Evolutionary conservation across 2,888 invertebrate genomes (phyloP).

Genomic region (Siphlonurus alternatus): DNA sequence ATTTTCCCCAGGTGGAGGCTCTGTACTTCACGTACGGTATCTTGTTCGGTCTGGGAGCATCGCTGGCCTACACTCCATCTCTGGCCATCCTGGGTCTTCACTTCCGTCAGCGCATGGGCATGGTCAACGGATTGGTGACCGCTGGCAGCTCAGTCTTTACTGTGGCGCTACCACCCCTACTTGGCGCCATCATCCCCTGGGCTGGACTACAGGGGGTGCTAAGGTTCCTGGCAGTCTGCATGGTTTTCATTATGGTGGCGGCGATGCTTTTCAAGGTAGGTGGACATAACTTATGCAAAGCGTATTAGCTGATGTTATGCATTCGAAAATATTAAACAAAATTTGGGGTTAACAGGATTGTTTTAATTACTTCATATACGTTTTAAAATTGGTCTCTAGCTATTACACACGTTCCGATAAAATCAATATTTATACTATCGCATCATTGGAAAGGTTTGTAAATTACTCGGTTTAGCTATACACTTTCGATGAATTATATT

Average conservation of each 20-base stretch:
- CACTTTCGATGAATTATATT: no score
- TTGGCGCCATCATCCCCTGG: constrained; percentile 36
- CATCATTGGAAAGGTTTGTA: no score
- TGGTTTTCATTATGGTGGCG: constrained; percentile 43
- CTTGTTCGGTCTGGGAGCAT: constrained; percentile 44
- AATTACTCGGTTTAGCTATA: no score
- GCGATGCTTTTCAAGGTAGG: constrained; percentile 4
- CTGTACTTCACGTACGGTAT: constrained; percentile 71
- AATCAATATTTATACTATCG: no score
- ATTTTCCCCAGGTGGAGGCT: constrained; percentile 40
- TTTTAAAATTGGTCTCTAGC: no score
- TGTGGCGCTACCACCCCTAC: constrained; percentile 52
- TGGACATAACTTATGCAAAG: no score
- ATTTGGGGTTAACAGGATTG: no score
- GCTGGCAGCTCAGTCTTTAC: constrained; percentile 84
- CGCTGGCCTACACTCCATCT: constrained; percentile 81
- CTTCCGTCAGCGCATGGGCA: constrained; percentile 66
- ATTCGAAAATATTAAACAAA: no score
- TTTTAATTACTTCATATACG: no score
- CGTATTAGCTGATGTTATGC: no score
- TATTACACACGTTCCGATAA: no score
- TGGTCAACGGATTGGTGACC: constrained; percentile 81
- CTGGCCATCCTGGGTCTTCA: constrained; percentile 85
- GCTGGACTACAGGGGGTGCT: constrained; percentile 46
- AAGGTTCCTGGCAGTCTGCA: constrained; percentile 45